Evolutionary conservation across 1,140 invertebrate species (phyloP), one percentile per base, ranked within the genome.

Genomic region (Euura saliciscinereae): DNA sequence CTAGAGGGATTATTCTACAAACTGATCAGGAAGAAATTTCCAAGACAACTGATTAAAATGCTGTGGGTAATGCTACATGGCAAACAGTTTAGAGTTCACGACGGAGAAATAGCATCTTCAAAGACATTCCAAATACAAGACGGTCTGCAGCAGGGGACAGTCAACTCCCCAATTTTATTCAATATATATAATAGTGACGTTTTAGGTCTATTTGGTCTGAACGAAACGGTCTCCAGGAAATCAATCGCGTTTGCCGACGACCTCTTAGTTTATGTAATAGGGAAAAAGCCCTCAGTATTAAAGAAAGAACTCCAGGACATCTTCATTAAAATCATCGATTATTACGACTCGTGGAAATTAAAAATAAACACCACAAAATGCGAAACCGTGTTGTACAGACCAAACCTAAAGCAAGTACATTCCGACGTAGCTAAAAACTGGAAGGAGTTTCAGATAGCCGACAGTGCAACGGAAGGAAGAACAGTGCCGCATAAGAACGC

Each of bases 1-100:
- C 65, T 71, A 8, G 71, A 77, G 4, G 80, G 78, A 2, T 43
- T 82, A 10, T 44, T 81, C 0, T 76, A 71, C 64, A 80, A 80
- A 75, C 10, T 82, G 3, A 11, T 66, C 6, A 44, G 74, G 70
- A 68, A 65, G 64, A 43, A 72, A 66, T 71, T 77, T 71, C 74
- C 78, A 2, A 2, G 4, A 64, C 44, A 78, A 10, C 3, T 77
- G 7, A 44, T 76, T 6, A 75, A 51, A 65, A 0, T 78, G 0
- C 2, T 73, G 44, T 73, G 46, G 6, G 46, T 11, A 6, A 51
- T 51, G 1, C 6, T 51, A 51, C 46, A 51, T 11, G 11, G 11
- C 46, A 51, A 51, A 51, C 6, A 6, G 46, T 51, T 51, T 11
- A 51, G 6, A 6, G 11, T 11, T 11, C 11, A 11, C 6, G 46